Conservation (phyloP, 2,797 vertebrate species). For the Huso huso region DNA sequence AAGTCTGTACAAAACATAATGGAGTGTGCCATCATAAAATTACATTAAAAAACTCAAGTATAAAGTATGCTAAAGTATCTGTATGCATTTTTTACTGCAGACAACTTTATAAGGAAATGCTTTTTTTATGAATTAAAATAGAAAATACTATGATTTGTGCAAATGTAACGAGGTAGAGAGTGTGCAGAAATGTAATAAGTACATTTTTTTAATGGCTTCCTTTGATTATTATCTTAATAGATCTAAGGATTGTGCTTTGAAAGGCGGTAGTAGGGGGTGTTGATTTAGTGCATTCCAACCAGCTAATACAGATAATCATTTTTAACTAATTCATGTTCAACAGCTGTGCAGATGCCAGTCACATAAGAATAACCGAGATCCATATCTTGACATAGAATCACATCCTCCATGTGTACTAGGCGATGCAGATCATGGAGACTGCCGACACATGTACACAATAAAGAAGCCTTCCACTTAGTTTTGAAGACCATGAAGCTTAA, state of each 20-base stretch:
- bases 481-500: not conserved
- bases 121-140: too few relatives aligned
- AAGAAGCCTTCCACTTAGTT: slow-evolving; percentile 5
- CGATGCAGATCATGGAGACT: not conserved
- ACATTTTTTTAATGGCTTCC: too few relatives aligned
- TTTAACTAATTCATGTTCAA: not conserved
- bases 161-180: too few relatives aligned
- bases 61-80: too few relatives aligned
- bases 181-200: too few relatives aligned
- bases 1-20: too few relatives aligned
- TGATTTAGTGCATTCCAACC: slow-evolving; percentile 24
- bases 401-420: not conserved
- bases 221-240: slow-evolving; percentile 8
- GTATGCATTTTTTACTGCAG: too few relatives aligned
- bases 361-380: slow-evolving; percentile 6
- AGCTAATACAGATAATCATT: slow-evolving; percentile 14
- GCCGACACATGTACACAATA: not conserved
- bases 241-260: slow-evolving; percentile 7
- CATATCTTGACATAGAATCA: slow-evolving; percentile 13
- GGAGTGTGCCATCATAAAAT: too few relatives aligned
- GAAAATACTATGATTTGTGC: too few relatives aligned
- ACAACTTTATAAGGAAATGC: too few relatives aligned
- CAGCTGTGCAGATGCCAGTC: slow-evolving; percentile 5
- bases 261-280: slow-evolving; percentile 17
- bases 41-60: too few relatives aligned